A percentile compares a stretch with the other conserved stretches of the same genome.
Conservation (phyloP, 2,797 vertebrate species). For the Antennarius maculatus region DNA sequence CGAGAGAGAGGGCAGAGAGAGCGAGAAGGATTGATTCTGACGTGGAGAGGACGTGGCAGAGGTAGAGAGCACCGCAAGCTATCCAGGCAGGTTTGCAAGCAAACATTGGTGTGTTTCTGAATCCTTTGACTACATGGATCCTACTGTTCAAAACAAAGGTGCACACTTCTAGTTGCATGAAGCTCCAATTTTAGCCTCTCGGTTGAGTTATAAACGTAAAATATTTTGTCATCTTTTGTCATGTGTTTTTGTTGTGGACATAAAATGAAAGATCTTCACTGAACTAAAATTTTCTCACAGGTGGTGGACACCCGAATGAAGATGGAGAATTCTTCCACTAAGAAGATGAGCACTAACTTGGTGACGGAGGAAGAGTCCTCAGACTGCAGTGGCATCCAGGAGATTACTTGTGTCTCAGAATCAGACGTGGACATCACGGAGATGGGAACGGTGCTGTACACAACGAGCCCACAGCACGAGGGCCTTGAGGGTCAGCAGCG, state of each 20-base stretch:
- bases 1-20: too few species aligned
- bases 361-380: constrained; percentile 43
- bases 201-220: not conserved
- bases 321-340: not conserved
- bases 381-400: constrained; percentile 32
- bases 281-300: constrained; percentile 21
- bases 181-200: not conserved
- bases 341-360: constrained; percentile 1
- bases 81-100: too few species aligned
- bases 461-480: constrained; percentile 5
- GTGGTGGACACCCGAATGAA: constrained; percentile 8
- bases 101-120: too few species aligned
- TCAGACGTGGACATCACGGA: constrained; percentile 66
- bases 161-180: not conserved
- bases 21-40: too few species aligned
- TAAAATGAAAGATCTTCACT: constrained; percentile 2
- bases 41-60: too few species aligned
- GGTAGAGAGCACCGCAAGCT: too few species aligned
- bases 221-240: not conserved
- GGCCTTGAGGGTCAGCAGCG: constrained; percentile 13
- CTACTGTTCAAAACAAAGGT: too few species aligned
- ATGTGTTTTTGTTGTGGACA: not conserved
- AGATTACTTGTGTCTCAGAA: constrained; percentile 56
- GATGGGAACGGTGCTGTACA: constrained; percentile 58
- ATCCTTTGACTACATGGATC: too few species aligned